phyloP scores from a whole-genome alignment of 2,888 invertebrate species.

The Melitaea athalia region DNA sequence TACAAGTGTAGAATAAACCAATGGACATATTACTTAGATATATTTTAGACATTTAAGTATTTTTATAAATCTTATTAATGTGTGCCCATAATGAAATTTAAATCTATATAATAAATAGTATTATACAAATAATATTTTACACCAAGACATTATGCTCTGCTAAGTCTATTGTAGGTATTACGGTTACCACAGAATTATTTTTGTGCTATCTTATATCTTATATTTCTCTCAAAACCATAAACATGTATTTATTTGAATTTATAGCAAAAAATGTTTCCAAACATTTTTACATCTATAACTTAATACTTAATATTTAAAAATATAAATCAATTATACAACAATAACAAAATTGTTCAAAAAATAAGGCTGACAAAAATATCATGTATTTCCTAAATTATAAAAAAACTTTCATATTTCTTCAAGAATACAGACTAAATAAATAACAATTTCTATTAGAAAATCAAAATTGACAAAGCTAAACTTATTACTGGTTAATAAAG shows the following conservation, averaged over 20 bases:
- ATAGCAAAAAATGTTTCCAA: not conserved
- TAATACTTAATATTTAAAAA: constrained; percentile 12
- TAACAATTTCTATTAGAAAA: constrained; percentile 30
- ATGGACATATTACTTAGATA: constrained; percentile 9
- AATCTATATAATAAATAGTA: constrained; percentile 8
- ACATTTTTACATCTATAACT: not conserved
- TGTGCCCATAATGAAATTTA: constrained; percentile 6
- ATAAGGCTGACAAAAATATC: constrained; percentile 21
- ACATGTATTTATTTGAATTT: not conserved
- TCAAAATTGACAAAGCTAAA: constrained; percentile 34
- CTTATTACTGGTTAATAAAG: constrained; percentile 35
- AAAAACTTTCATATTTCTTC: constrained; percentile 18
- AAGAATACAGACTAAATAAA: constrained; percentile 31
- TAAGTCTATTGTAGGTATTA: constrained; percentile 10
- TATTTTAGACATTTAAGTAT: constrained; percentile 6
- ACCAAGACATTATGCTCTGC: constrained; percentile 6
- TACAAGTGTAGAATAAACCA: constrained; percentile 10
- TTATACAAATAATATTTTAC: constrained; percentile 6
- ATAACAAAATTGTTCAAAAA: constrained; percentile 31
- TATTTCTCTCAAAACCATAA: not conserved
- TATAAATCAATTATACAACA: constrained; percentile 26
- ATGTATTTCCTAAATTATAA: constrained; percentile 12
- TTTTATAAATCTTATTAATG: constrained; percentile 5
- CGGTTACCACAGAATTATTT: constrained; percentile 20
- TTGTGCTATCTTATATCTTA: constrained; percentile 21